Percentiles rank a stretch among this genome's conserved stretches.
phyloP scores from a whole-genome alignment of 1,140 invertebrate genomes.

The Drosophila lacertosa region DNA sequence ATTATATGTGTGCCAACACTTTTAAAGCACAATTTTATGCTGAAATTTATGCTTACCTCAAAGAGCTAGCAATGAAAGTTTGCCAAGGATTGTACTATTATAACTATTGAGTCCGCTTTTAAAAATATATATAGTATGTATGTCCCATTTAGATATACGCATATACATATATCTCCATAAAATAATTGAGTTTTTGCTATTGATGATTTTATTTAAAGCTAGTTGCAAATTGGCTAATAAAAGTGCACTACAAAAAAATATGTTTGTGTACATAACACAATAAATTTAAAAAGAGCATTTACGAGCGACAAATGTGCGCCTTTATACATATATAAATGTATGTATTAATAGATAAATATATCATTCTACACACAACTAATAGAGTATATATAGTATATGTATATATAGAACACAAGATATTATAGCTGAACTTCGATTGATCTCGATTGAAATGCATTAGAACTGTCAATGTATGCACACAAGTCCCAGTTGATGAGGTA shows the following conservation, averaged over 20 bases:
- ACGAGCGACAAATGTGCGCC: not conserved
- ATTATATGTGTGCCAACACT: too few relatives aligned
- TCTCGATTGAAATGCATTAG: slow-evolving; percentile 28
- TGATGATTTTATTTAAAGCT: slow-evolving; percentile 32
- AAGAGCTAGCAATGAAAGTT: too few relatives aligned
- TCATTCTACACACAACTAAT: slow-evolving; percentile 7
- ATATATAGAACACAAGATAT: slow-evolving; percentile 9
- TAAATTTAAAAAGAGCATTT: slow-evolving; percentile 18
- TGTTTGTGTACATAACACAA: not conserved
- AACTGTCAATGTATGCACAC: slow-evolving; percentile 16
- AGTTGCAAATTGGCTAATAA: slow-evolving; percentile 35
- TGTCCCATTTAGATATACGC: too few relatives aligned
- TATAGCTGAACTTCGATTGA: slow-evolving; percentile 14
- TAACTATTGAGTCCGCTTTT: too few relatives aligned
- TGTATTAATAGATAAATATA: not conserved
- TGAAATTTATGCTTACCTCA: too few relatives aligned
- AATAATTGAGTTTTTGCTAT: slow-evolving; percentile 7
- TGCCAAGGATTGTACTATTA: too few relatives aligned
- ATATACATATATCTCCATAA: too few relatives aligned
- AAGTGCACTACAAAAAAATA: slow-evolving; percentile 26
- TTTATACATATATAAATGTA: not conserved
- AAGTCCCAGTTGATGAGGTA: not conserved
- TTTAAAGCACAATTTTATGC: too few relatives aligned
- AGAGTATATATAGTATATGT: slow-evolving; percentile 18
- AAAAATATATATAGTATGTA: too few relatives aligned